A percentile compares a stretch with the other conserved stretches of the same genome.
Evolutionary conservation across 1,140 invertebrate genomes (phyloP).

Genomic region (Zaprionus gabonicus): DNA sequence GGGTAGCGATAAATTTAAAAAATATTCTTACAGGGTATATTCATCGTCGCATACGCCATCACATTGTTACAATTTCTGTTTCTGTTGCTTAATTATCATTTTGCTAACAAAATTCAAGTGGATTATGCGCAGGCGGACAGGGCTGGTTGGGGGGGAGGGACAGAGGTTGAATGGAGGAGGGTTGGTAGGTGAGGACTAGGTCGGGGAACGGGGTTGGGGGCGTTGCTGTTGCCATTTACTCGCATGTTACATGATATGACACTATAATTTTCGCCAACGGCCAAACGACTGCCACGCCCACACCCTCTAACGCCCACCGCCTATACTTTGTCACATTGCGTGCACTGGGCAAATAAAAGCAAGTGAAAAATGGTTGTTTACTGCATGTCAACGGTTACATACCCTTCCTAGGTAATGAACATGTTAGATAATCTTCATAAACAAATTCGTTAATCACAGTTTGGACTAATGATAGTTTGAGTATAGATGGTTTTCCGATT

Average conservation of each 20-base stretch:
- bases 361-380: not conserved
- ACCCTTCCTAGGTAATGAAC: not conserved
- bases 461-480: no score
- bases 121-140: conserved; percentile 32
- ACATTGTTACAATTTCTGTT: not conserved
- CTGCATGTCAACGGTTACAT: not conserved
- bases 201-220: not conserved
- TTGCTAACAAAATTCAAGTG: conserved; percentile 45
- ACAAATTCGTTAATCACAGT: no score
- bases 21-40: conserved; percentile 5
- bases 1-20: not conserved
- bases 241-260: conserved; percentile 64
- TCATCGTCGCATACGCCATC: not conserved
- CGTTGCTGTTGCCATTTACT: not conserved
- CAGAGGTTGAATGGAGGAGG: no score
- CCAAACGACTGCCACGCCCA: conserved; percentile 36
- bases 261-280: conserved; percentile 67
- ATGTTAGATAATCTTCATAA: no score
- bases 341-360: conserved; percentile 76
- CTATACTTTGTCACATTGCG: conserved; percentile 69
- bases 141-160: not conserved
- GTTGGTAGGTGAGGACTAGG: not conserved
- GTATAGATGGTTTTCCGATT: no score
- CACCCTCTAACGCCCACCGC: not conserved
- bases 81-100: conserved; percentile 54